These are phyloP conservation scores for Xylocampa areola DNA, from an alignment of 2,888 invertebrate genomes.

Conservation along the genomic window DNA sequence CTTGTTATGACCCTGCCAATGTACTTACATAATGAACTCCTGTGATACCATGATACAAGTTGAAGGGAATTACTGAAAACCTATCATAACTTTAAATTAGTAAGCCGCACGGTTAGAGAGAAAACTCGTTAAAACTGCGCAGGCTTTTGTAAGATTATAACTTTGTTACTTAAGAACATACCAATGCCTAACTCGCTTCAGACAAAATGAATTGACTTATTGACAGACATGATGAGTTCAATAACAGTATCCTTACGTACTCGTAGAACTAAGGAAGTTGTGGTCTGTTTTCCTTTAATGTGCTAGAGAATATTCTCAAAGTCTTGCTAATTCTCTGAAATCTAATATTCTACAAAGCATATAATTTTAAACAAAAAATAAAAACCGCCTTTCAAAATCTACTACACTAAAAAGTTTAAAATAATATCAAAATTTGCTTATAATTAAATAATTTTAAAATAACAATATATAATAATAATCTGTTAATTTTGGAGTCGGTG, in stretches of 20 bases:
- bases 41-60: slow-evolving; percentile 32
- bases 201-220: slow-evolving; percentile 48
- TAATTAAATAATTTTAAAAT: too few relatives aligned
- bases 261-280: slow-evolving; percentile 23
- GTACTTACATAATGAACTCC: slow-evolving; percentile 47
- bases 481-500: too few relatives aligned
- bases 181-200: slow-evolving; percentile 22
- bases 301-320: slow-evolving; percentile 36
- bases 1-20: slow-evolving; percentile 51
- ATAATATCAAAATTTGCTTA: too few relatives aligned
- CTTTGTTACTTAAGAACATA: slow-evolving; percentile 49
- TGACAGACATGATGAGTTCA: slow-evolving; percentile 36
- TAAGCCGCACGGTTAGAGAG: slow-evolving; percentile 55
- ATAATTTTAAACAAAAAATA: neutral
- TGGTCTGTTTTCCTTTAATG: slow-evolving; percentile 15
- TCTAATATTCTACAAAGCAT: slow-evolving; percentile 47
- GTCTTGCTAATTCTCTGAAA: slow-evolving; percentile 27
- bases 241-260: slow-evolving; percentile 23
- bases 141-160: slow-evolving; percentile 65
- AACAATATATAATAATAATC: too few relatives aligned
- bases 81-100: slow-evolving; percentile 70
- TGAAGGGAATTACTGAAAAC: slow-evolving; percentile 51
- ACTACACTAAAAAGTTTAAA: too few relatives aligned
- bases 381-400: too few relatives aligned
- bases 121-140: slow-evolving; percentile 67